These are phyloP conservation scores for Recurvirostra avosetta DNA, from an alignment of 2,113 vertebrate genomes.

Conservation along the genomic window DNA sequence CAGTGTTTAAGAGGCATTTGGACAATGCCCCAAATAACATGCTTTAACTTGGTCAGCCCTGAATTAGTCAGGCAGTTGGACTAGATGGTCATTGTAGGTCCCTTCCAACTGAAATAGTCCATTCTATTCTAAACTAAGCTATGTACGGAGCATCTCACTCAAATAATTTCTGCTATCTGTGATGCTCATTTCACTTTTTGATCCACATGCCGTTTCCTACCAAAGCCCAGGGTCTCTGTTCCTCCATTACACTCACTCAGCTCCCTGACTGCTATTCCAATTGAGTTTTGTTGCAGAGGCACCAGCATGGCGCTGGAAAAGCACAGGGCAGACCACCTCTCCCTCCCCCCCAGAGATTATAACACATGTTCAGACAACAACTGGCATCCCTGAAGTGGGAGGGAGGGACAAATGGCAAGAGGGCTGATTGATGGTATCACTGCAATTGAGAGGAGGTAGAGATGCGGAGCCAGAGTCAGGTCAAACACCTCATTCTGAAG, in stretches of 20 bases:
- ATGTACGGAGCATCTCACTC: fast-evolving
- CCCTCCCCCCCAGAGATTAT: not conserved
- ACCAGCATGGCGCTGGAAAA: not conserved
- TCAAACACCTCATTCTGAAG: not conserved
- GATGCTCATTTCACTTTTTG: not conserved
- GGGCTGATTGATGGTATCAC: not conserved
- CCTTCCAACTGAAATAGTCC: not conserved
- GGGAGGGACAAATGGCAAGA: conserved; percentile 27
- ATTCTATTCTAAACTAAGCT: not conserved
- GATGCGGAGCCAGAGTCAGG: not conserved
- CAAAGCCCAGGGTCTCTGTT: not conserved
- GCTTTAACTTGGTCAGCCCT: not conserved
- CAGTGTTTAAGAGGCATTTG: not conserved
- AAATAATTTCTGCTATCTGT: not conserved
- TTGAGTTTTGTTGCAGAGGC: not conserved
- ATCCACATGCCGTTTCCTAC: not conserved
- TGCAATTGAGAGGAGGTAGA: not conserved
- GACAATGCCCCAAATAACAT: not conserved
- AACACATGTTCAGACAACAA: conserved; percentile 40
- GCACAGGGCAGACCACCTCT: not conserved
- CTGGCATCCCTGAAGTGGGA: not conserved
- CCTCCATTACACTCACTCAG: not conserved
- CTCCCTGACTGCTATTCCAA: not conserved
- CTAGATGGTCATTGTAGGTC: not conserved
- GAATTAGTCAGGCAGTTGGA: not conserved